These are phyloP conservation scores for Argyrosomus japonicus DNA, from an alignment of 2,113 vertebrate genomes.

Conservation along the genomic window DNA sequence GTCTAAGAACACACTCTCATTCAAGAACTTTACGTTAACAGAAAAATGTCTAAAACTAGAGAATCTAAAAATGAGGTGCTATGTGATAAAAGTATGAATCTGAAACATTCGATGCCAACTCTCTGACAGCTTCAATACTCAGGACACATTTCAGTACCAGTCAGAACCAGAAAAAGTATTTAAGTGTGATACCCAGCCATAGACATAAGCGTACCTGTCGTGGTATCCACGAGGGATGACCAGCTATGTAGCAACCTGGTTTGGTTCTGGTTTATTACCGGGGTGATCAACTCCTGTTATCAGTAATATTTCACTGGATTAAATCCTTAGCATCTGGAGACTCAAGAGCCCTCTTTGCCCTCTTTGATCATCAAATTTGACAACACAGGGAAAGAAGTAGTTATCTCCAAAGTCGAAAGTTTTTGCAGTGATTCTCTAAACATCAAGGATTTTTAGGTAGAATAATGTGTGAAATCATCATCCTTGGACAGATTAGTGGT, in stretches of 20 bases:
- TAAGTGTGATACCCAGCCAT: conserved; percentile 19
- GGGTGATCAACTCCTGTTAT: neutral
- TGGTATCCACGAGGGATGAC: conserved; percentile 2
- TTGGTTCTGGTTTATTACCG: neutral
- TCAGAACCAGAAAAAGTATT: neutral
- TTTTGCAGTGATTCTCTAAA: conserved; percentile 17
- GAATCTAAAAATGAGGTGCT: neutral
- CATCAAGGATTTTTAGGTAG: conserved; percentile 5
- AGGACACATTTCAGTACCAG: neutral
- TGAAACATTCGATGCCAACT: neutral
- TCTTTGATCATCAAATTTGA: neutral
- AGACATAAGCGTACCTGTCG: neutral
- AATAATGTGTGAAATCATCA: neutral
- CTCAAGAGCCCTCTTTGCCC: neutral
- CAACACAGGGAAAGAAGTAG: neutral
- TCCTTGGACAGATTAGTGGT: neutral
- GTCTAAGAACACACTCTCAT: neutral
- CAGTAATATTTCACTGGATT: neutral
- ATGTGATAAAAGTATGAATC: neutral
- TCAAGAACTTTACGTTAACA: neutral
- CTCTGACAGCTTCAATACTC: neutral
- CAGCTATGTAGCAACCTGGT: neutral
- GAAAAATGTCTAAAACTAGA: neutral
- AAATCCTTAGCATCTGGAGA: conserved; percentile 5
- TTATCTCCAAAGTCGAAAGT: neutral